Evolutionary conservation across 2,113 vertebrate species (phyloP), one percentile per base, ranked within the genome.

Genomic region (chimpanzee (Pan troglodytes)): DNA sequence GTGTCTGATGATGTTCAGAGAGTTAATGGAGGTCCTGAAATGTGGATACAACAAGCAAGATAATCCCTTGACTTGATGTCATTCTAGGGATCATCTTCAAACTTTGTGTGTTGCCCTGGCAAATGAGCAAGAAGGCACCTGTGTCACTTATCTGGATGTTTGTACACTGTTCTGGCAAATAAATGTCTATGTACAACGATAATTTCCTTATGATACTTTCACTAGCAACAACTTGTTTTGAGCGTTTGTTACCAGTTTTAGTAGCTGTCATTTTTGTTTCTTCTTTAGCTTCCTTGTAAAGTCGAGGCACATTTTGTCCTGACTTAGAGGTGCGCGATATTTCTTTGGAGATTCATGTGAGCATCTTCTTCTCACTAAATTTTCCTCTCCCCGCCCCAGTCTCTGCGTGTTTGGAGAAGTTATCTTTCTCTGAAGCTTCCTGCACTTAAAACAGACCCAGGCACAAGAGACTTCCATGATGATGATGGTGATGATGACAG

Each of bases 11-110:
- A 72, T 96, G 84, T 85, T 75, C 81, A 38, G 82, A 57, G 94
- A 96, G 94, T 48, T 72, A 92, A 93, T 45, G 92, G 61, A 76
- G 88, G 82, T 96, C 87, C 85, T 95, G 85, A 43, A 89, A 89
- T 57, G 52, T 81, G 95, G 78, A 84, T 43, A 76, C 70, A 17
- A 23, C 4, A 50, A 32, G 45, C 83, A 18, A 70, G 50, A 59
- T 67, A 35, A 82, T 76, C 75, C 97, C 97, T 88, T 82, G 73
- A 30, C 89, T 94, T 88, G 72, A 25, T 61, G 67, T 48, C 81
- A 18, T 59, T 89, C 45, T 4, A 6, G 35, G 57, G 35, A 79
- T 13, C 5, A 0, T 93, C 80, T 68, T 57, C 88, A 79, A 43
- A 61, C 90, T 97, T 52, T 25, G 38, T 68, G 40, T 40, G 0